Conservation (phyloP, 2,888 invertebrate genomes). For the Chaetoderma sp. region DNA sequence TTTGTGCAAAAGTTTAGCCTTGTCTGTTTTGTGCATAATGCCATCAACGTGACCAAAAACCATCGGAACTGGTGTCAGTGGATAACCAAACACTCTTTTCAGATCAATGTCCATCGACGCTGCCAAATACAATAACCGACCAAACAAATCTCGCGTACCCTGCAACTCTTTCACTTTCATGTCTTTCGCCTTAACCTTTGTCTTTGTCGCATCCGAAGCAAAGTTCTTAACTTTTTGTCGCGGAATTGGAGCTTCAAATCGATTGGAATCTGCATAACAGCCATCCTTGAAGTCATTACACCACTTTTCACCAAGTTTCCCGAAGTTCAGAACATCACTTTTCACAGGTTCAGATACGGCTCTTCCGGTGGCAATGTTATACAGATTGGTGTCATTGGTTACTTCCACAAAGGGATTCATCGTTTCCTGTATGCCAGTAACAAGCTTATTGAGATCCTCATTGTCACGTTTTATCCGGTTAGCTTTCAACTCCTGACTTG, state of each 20-base stretch:
- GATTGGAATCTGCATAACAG: too few species aligned
- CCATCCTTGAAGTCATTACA: background rate
- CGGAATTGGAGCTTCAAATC: too few species aligned
- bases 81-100: constrained; percentile 16
- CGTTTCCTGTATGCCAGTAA: background rate
- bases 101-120: constrained; percentile 20
- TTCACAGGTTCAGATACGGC: background rate
- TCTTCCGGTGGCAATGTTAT: constrained; percentile 6
- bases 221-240: constrained; percentile 28
- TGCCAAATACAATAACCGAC: constrained; percentile 17
- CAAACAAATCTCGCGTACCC: constrained; percentile 28
- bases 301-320: background rate
- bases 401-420: constrained; percentile 8
- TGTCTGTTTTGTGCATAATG: constrained; percentile 22
- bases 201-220: constrained; percentile 5
- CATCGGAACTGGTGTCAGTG: constrained; percentile 27
- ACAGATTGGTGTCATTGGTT: background rate
- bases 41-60: constrained; percentile 22
- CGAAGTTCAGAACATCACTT: background rate
- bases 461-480: constrained; percentile 5
- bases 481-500: constrained; percentile 2
- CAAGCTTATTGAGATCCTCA: constrained; percentile 4
- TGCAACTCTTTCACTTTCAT: constrained; percentile 4
- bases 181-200: too few species aligned
- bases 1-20: constrained; percentile 17